Evolutionary conservation across 2,888 invertebrate genomes (phyloP), one percentile per base, ranked within the genome.

Genomic region (Eupithecia tripunctaria): DNA sequence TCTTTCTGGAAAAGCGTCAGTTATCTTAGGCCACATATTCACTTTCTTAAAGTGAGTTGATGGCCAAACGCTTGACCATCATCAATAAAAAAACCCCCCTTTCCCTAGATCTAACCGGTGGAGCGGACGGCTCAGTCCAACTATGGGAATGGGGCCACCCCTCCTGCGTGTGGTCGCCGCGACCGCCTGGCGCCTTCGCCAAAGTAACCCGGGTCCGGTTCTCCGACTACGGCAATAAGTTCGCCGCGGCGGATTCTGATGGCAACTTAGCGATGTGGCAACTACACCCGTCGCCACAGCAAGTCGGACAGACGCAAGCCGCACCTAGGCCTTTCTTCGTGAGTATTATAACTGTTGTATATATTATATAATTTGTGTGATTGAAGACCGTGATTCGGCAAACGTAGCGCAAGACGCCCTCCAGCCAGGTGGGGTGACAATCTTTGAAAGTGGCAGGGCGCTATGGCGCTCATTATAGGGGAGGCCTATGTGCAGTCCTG

Each of bases 61-160:
- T n/a, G n/a, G n/a, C n/a, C n/a, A n/a, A n/a, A n/a, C n/a, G n/a
- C n/a, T n/a, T n/a, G n/a, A n/a, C n/a, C n/a, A n/a, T n/a, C n/a
- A n/a, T n/a, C n/a, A n/a, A 47, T 47, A 47, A 47, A 47, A n/a
- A n/a, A n/a, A n/a, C 47, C 6, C 8, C 8, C 10, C 21, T 21
- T 21, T 51, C 43, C 43, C 18, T 84, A 98, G 98, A 99, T 93
- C 93, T 99, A 82, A 98, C 98, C 62, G 99, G 99, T 71, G 97
- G 98, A 15, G 98, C 98, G 87, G 99, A 99, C 93, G 99, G 99
- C 12, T 98, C 99, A 0, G 99, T 99, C 1, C 97, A 98, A 81
- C 95, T 99, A 78, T 99, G 99, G 99, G 99, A 99, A 94, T 99
- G 99, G 99, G 98, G 98, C 10, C 99, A 99, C 91, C 96, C 97